Evolutionary conservation across 2,888 invertebrate species (phyloP).

Genomic region (Cephus spinipes): DNA sequence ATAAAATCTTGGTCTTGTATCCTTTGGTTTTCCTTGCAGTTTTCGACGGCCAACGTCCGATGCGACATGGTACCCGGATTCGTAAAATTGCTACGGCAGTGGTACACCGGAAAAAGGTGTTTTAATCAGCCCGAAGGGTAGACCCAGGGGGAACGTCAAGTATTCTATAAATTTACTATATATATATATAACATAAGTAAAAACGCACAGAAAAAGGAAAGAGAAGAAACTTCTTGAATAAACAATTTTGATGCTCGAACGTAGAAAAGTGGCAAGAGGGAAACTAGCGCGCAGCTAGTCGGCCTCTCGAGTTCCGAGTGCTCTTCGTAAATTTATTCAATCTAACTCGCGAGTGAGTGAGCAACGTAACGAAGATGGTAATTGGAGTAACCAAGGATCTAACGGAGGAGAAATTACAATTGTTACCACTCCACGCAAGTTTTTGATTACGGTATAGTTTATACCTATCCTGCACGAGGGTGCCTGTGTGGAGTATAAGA

Average conservation of each 20-base stretch:
- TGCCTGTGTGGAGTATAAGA: not conserved
- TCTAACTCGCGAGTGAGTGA: constrained; percentile 31
- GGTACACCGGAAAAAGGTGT: not conserved
- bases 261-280: not conserved
- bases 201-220: not conserved
- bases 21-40: not conserved
- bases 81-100: not conserved
- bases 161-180: not conserved
- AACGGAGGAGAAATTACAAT: not conserved
- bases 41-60: not conserved
- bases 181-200: not conserved
- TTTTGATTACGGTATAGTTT: not conserved
- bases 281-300: not conserved
- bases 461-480: not conserved
- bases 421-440: not conserved
- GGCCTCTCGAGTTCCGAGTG: constrained; percentile 12
- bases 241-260: not conserved
- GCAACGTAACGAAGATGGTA: constrained; percentile 37
- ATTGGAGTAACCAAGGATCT: constrained; percentile 31
- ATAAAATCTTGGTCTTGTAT: not conserved
- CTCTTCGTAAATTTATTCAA: constrained; percentile 34
- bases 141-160: not conserved
- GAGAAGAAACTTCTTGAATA: constrained; percentile 4
- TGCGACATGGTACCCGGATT: not conserved
- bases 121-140: not conserved